Conservation (phyloP, 2,797 vertebrate genomes). For the Eupleurogrammus muticus region DNA sequence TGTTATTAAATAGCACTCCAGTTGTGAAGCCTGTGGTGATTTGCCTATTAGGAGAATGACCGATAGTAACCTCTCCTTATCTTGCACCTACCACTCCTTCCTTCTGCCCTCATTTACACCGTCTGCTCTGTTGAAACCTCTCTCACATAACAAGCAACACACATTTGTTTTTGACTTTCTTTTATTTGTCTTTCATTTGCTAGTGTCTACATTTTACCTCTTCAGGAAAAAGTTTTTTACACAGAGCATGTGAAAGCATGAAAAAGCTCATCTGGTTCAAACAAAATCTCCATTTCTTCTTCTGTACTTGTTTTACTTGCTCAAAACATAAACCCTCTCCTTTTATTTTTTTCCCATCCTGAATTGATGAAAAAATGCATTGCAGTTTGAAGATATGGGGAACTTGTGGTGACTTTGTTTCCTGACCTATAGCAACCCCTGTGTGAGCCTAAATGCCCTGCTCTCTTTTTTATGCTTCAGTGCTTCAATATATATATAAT, state of each 20-base stretch:
- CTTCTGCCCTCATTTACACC: slow-evolving; percentile 23
- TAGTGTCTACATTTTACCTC: not conserved
- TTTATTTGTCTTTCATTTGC: not conserved
- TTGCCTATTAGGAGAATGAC: slow-evolving; percentile 63
- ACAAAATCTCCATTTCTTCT: slow-evolving; percentile 26
- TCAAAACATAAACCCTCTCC: slow-evolving; percentile 13
- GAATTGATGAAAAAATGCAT: slow-evolving; percentile 40
- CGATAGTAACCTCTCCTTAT: slow-evolving; percentile 80
- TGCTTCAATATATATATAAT: too few relatives aligned
- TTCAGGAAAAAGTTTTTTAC: slow-evolving; percentile 10
- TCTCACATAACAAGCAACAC: too few relatives aligned
- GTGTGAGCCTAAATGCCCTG: slow-evolving; percentile 20
- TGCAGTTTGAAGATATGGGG: slow-evolving; percentile 21
- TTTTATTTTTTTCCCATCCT: slow-evolving; percentile 41
- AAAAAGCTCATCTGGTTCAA: slow-evolving; percentile 11
- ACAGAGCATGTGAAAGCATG: not conserved
- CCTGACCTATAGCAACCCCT: slow-evolving; percentile 55
- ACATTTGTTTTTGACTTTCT: not conserved
- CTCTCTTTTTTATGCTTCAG: too few relatives aligned
- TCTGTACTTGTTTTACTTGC: slow-evolving; percentile 20
- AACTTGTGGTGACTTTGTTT: slow-evolving; percentile 54
- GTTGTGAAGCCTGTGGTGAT: slow-evolving; percentile 45
- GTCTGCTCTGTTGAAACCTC: slow-evolving; percentile 25
- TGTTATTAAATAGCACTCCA: slow-evolving; percentile 38
- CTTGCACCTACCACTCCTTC: slow-evolving; percentile 34